Conservation (phyloP, 2,888 invertebrate species). For the Cyclophora punctaria region DNA sequence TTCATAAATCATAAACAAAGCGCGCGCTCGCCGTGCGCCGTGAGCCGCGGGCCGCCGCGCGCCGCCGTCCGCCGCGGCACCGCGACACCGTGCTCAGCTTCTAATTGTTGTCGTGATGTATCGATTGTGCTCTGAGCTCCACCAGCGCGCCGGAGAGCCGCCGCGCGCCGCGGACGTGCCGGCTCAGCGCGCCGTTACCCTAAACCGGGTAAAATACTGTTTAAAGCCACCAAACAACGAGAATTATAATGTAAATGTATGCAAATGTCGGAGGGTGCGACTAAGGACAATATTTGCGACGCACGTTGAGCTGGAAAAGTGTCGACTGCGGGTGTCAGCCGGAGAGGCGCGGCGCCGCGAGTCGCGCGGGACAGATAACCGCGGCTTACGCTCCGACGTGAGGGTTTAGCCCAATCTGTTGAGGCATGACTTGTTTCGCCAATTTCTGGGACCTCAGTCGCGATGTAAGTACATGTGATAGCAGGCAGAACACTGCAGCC, state of each 20-base stretch:
- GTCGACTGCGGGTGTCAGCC: slow-evolving; percentile 16
- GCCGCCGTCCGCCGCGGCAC: too few relatives aligned
- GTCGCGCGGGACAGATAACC: slow-evolving; percentile 35
- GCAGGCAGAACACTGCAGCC: not conserved
- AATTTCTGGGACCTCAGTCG: slow-evolving; percentile 12
- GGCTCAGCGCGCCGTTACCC: not conserved
- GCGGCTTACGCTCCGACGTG: slow-evolving; percentile 55
- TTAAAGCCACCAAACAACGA: slow-evolving; percentile 36
- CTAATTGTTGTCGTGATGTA: not conserved
- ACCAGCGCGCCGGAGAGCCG: not conserved
- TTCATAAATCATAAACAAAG: slow-evolving; percentile 15
- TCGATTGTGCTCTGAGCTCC: too few relatives aligned
- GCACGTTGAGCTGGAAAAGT: slow-evolving; percentile 34
- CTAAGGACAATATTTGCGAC: slow-evolving; percentile 27
- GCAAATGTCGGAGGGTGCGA: slow-evolving; percentile 43
- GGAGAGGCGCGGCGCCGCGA: slow-evolving; percentile 6
- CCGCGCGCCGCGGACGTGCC: not conserved
- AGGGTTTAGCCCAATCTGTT: slow-evolving; percentile 47
- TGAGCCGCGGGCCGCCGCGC: too few relatives aligned
- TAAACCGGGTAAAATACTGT: slow-evolving; percentile 5
- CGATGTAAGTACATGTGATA: too few relatives aligned
- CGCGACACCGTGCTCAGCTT: not conserved
- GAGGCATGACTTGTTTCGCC: slow-evolving; percentile 52
- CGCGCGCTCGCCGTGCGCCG: slow-evolving; percentile 1
- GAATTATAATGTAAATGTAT: slow-evolving; percentile 67